Base-by-base conservation (phyloP, 2,113 vertebrate genomes). In the Lasiurus cinereus region DNA sequence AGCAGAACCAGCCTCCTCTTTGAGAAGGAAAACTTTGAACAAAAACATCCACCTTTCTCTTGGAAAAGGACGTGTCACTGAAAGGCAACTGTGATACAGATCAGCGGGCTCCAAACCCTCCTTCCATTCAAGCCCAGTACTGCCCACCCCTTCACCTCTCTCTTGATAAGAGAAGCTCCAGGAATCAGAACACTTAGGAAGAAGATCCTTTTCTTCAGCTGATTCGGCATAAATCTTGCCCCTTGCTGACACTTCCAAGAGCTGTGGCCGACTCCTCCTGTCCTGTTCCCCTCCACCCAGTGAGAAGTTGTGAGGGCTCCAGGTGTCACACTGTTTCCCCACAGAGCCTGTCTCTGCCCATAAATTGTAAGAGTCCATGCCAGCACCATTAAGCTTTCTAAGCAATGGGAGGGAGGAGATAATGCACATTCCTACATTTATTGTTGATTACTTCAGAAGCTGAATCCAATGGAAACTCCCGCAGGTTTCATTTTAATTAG, bases 241-340 rank as follows among this genome's bases (percentile, higher is more conserved):
- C 5, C 2, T 15, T 0, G 0, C 33, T 2, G 31, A 79, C 9
- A 33, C 7, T 27, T 2, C 3, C 2, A 1, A 64, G 72, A 5
- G 1, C 0, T 0, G 2, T 1, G 9, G 50, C 50, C 19, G 22
- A 29, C 6, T 2, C 3, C 21, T 12, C 59, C 27, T 15, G 27
- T 2, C 31, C 15, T 13, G 46, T n/a, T 22, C 2, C 3, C 56
- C 56, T 59, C 3, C 24, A 62, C 24, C 18, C 0, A 0, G 6
- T 0, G 50, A 1, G 3, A 54, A 54, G 64, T n/a, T 2, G 12
- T 3, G 74, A 56, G 54, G n/a, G 59, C 15, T 18, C 29, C 18
- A 0, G 0, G 39, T 7, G 52, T 54, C 18, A 54, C 52, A 19
- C 18, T 54, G 5, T 50, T 66, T 59, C 52, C 36, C 7, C 12